These are phyloP conservation scores for Horisme vitalbata DNA, from an alignment of 2,888 invertebrate genomes.

Conservation along the genomic window DNA sequence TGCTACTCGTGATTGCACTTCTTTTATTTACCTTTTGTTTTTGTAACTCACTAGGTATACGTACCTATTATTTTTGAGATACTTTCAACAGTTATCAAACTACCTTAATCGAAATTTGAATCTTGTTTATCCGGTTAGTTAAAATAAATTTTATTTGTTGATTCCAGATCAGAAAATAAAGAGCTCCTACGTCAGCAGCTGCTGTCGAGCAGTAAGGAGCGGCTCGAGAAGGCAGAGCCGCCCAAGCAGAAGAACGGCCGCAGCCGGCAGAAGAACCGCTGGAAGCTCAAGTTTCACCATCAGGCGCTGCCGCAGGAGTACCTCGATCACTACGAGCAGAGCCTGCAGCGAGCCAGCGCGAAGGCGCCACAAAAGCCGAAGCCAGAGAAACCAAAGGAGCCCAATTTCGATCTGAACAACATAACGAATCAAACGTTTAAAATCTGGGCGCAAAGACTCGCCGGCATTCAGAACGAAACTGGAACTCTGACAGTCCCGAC, in stretches of 20 bases:
- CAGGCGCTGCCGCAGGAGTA: slow-evolving; percentile 91
- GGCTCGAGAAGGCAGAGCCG: slow-evolving; percentile 57
- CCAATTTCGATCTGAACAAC: slow-evolving; percentile 62
- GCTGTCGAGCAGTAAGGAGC: slow-evolving; percentile 69
- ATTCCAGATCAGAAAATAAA: slow-evolving; percentile 74
- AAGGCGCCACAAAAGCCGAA: slow-evolving; percentile 53
- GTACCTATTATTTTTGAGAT: no score
- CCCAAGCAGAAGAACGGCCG: slow-evolving; percentile 64
- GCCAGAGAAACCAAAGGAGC: slow-evolving; percentile 64
- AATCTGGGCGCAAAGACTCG: slow-evolving; percentile 89
- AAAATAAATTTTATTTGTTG: no score
- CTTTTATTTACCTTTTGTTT: no score
- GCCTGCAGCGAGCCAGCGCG: slow-evolving; percentile 81
- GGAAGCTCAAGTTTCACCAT: slow-evolving; percentile 91
- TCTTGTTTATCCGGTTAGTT: no score
- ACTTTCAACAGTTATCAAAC: no score
- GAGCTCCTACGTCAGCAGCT: slow-evolving; percentile 73
- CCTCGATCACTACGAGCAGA: slow-evolving; percentile 90
- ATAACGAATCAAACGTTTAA: slow-evolving; percentile 86
- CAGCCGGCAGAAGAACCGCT: slow-evolving; percentile 84
- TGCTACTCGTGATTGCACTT: neutral
- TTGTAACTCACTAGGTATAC: no score
- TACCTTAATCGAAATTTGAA: no score
- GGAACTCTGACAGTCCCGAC: slow-evolving; percentile 56
- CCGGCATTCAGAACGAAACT: slow-evolving; percentile 86